A percentile compares a stretch with the other conserved stretches of the same genome.
Conservation (phyloP, 2,797 vertebrate genomes). For the Avahi laniger region DNA sequence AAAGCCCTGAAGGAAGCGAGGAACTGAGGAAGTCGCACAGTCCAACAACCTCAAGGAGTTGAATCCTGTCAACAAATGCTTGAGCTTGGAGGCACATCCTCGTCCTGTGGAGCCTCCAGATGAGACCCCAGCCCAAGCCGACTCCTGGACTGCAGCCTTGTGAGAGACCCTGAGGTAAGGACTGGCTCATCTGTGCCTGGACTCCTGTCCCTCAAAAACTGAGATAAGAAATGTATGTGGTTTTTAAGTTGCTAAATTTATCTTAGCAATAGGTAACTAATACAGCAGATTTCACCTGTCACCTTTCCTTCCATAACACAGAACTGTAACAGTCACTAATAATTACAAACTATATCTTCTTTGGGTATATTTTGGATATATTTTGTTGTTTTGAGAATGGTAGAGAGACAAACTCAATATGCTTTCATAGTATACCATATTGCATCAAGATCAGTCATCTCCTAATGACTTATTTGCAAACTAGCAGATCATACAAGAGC, state of each 20-base stretch:
- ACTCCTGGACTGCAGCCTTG: background rate
- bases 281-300: background rate
- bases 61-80: background rate
- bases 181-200: background rate
- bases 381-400: background rate
- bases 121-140: background rate
- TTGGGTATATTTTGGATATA: background rate
- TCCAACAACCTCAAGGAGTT: background rate
- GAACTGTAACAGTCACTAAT: background rate
- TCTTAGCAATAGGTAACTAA: background rate
- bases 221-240: background rate
- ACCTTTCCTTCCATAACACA: background rate
- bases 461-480: background rate
- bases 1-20: background rate
- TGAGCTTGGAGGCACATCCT: background rate
- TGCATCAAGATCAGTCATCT: background rate
- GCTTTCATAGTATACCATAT: background rate
- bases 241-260: background rate
- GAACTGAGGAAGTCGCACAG: background rate
- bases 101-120: background rate
- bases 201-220: background rate
- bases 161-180: background rate
- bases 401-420: background rate
- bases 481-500: background rate
- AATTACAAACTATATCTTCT: background rate